These are phyloP conservation scores for Rissa tridactyla DNA, from an alignment of 2,113 vertebrate species.

Conservation along the genomic window DNA sequence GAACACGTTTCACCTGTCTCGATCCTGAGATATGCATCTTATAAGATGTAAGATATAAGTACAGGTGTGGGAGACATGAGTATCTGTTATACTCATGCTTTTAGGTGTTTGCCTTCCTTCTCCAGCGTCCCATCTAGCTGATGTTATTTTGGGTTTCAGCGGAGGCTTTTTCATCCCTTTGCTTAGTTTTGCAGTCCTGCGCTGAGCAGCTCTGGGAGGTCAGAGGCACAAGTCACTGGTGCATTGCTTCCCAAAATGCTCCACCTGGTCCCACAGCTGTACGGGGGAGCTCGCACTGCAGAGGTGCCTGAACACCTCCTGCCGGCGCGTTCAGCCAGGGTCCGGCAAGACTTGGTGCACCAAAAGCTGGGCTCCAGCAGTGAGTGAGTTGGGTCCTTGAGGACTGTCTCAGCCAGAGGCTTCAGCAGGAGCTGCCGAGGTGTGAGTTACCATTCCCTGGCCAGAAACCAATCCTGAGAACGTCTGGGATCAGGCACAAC, in stretches of 20 bases:
- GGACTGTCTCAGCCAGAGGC: background rate
- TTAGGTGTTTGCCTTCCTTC: background rate
- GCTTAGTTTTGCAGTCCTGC: background rate
- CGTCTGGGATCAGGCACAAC: no score
- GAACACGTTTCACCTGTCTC: background rate
- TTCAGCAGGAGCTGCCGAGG: fast-evolving
- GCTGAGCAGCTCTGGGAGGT: background rate
- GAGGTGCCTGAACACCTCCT: background rate
- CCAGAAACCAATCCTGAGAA: background rate
- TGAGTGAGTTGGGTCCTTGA: background rate
- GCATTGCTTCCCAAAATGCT: background rate
- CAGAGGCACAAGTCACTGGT: background rate
- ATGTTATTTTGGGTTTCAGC: background rate
- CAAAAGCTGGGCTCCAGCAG: background rate
- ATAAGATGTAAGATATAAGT: background rate
- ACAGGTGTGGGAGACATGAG: background rate
- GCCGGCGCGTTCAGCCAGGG: fast-evolving
- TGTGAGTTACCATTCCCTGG: background rate
- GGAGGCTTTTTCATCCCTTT: background rate
- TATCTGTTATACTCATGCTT: fast-evolving
- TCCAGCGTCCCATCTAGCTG: fast-evolving
- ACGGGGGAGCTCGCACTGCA: background rate
- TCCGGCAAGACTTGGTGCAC: background rate
- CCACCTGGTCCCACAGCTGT: background rate
- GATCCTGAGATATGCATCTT: background rate